Percentiles rank a stretch among this genome's conserved stretches.
These are phyloP conservation scores for Enteromius paludinosus DNA, from an alignment of 2,797 vertebrate genomes.

Conservation along the genomic window DNA sequence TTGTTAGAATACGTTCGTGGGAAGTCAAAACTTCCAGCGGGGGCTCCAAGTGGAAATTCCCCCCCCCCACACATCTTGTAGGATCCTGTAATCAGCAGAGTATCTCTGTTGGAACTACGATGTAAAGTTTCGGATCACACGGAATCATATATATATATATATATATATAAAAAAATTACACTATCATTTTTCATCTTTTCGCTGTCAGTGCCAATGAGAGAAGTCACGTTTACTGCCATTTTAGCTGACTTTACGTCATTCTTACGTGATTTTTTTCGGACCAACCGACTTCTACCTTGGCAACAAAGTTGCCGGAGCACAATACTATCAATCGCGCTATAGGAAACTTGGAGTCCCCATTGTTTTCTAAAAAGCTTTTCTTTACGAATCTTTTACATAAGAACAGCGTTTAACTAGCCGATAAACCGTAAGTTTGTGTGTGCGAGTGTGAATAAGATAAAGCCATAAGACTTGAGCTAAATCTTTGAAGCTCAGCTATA, in stretches of 20 bases:
- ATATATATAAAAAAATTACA: not conserved
- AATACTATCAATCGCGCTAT: conserved; percentile 39
- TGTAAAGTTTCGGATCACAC: conserved; percentile 15
- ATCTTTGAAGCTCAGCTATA: conserved; percentile 80
- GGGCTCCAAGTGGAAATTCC: conserved; percentile 69
- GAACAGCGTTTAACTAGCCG: conserved; percentile 62
- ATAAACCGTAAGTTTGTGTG: conserved; percentile 49
- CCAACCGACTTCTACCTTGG: conserved; percentile 51
- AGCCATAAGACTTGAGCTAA: conserved; percentile 86
- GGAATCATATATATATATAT: not conserved
- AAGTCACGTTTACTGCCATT: conserved; percentile 59
- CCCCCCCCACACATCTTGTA: conserved; percentile 1
- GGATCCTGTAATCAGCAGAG: conserved; percentile 25
- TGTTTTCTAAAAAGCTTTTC: conserved; percentile 56
- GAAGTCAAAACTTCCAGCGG: conserved; percentile 54
- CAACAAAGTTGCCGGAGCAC: conserved; percentile 48
- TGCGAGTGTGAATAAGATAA: conserved; percentile 73
- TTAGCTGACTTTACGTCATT: conserved; percentile 55
- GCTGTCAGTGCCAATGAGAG: conserved; percentile 66
- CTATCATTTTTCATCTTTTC: not conserved
- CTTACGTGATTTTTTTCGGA: conserved; percentile 53
- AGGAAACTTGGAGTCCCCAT: conserved; percentile 70
- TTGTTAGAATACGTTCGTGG: conserved; percentile 51
- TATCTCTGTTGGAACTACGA: conserved; percentile 11
- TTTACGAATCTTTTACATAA: conserved; percentile 61